Percentiles rank a stretch among this genome's conserved stretches.
These are phyloP conservation scores for Dolichotis patagonum DNA, from an alignment of 2,113 vertebrate species.

Conservation along the genomic window DNA sequence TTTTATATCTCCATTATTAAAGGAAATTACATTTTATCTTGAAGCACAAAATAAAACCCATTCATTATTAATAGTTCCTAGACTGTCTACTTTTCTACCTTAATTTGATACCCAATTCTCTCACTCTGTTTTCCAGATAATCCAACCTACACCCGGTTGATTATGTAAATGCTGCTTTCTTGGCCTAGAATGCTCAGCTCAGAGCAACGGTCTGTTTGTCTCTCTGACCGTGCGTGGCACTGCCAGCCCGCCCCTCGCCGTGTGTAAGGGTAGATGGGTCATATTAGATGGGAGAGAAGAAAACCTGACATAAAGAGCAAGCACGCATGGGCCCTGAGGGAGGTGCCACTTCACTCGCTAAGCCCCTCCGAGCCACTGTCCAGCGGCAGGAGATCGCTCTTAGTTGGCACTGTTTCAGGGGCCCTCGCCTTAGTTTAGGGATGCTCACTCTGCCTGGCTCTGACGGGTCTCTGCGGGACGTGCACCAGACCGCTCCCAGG, in stretches of 20 bases:
- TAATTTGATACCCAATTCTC: not conserved
- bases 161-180: not conserved
- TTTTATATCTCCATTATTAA: not conserved
- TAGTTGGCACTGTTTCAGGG: not conserved
- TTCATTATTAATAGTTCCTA: not conserved
- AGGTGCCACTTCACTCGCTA: not conserved
- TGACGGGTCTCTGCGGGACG: rapidly evolving
- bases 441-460: not conserved
- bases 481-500: not conserved
- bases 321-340: not conserved
- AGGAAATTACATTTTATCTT: not conserved
- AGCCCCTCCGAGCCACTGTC: not conserved
- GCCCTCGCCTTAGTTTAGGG: not conserved
- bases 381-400: not conserved
- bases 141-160: not conserved
- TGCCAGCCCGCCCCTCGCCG: not conserved
- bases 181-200: not conserved
- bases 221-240: not conserved
- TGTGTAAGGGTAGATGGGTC: not conserved
- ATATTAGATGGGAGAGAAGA: not conserved
- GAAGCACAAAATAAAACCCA: not conserved
- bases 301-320: not conserved
- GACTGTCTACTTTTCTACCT: not conserved
- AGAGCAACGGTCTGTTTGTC: not conserved
- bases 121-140: not conserved